These are phyloP conservation scores for Thomomys bottae DNA, from an alignment of 2,113 vertebrate genomes.

Conservation along the genomic window DNA sequence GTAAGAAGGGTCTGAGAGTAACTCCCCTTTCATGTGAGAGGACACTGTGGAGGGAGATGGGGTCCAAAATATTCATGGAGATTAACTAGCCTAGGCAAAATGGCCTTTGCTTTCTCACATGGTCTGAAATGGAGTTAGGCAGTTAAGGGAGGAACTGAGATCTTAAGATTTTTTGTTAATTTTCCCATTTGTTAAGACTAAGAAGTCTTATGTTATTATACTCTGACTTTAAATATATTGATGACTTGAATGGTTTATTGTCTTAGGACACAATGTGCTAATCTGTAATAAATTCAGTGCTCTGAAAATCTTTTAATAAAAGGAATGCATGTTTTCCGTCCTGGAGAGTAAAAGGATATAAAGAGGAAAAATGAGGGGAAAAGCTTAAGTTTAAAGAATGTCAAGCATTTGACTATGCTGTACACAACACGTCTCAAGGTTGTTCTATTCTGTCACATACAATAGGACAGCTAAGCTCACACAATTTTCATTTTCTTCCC, in stretches of 20 bases:
- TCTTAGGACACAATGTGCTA: slow-evolving; percentile 16
- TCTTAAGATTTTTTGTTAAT: neutral
- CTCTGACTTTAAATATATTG: neutral
- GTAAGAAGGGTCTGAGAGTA: neutral
- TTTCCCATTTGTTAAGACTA: slow-evolving; percentile 24
- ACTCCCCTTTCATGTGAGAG: neutral
- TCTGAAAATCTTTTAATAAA: slow-evolving; percentile 38
- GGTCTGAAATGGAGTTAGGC: neutral
- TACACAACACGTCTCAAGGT: slow-evolving; percentile 15
- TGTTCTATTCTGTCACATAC: slow-evolving; percentile 21
- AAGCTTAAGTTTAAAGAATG: slow-evolving; percentile 25
- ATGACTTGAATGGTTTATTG: slow-evolving; percentile 23
- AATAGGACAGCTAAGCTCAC: neutral
- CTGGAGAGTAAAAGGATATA: slow-evolving; percentile 38
- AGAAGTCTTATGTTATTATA: neutral
- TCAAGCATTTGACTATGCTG: neutral
- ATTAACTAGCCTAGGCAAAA: neutral
- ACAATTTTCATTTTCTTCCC: neutral
- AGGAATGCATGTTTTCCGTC: slow-evolving; percentile 36
- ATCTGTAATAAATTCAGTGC: neutral
- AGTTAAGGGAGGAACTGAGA: neutral
- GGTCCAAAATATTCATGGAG: neutral
- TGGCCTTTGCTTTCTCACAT: neutral
- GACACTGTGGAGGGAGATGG: no score
- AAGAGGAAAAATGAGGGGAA: neutral